Percentiles rank a stretch among this genome's conserved stretches.
Evolutionary conservation across 2,113 vertebrate species (phyloP).

Genomic region (Eclectus roratus): DNA sequence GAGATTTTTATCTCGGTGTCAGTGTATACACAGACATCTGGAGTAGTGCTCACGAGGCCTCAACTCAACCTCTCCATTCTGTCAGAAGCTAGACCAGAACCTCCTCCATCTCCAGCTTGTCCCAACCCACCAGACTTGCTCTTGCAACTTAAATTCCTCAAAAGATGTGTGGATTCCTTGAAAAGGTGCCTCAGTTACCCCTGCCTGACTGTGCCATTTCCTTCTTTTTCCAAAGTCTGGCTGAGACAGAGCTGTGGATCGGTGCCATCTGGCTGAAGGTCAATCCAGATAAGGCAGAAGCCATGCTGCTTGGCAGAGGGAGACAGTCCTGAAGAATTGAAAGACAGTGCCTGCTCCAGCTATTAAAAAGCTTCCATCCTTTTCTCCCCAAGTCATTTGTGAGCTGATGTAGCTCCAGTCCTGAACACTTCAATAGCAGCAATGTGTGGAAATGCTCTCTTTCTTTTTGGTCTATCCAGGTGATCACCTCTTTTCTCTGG

Average conservation of each 20-base stretch:
- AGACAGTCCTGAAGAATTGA: background rate
- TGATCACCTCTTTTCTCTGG: background rate
- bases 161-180: background rate
- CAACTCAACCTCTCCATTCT: background rate
- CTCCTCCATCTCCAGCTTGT: background rate
- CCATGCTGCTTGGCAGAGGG: conserved; percentile 30
- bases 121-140: background rate
- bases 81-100: conserved; percentile 17
- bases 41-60: background rate
- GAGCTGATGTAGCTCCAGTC: background rate
- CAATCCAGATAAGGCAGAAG: conserved; percentile 41
- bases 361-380: background rate
- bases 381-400: background rate
- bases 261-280: conserved; percentile 51
- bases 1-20: background rate
- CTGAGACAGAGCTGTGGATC: conserved; percentile 35
- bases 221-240: conserved; percentile 18
- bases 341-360: background rate
- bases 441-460: background rate
- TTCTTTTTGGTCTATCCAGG: background rate
- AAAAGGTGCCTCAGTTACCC: conserved; percentile 1
- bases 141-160: background rate
- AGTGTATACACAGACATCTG: background rate
- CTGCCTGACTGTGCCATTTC: background rate
- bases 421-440: background rate